Evolutionary conservation across 2,113 vertebrate genomes (phyloP), one percentile per base, ranked within the genome.

Genomic region (Hoplias malabaricus): DNA sequence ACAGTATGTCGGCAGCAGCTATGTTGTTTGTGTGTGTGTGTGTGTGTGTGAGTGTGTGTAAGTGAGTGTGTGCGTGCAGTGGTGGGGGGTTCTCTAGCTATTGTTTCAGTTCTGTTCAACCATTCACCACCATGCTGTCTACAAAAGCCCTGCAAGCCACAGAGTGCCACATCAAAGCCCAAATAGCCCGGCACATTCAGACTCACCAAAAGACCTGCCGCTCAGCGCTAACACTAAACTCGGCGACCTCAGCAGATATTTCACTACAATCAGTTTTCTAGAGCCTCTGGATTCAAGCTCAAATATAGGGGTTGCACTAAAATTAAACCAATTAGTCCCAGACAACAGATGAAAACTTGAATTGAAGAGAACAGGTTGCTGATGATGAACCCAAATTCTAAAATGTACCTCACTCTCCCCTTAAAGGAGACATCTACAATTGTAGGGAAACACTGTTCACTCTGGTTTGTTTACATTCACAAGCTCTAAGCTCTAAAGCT

Each of bases 31-130:
- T 48, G 42, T 23, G 16, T n/a, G 53, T 72, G 70, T 21, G 54
- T 9, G 42, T 19, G 14, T 19, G 40, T 36, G 42, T 43, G 38
- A 66, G 16, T 43, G 48, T 54, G 74, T n/a, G 53, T 72, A 54
- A 29, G 54, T 9, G 42, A 16, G 14, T 19, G 40, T 36, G 42
- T 43, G 38, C 54, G 16, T 43, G 48, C 43, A 69, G 62, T 59
- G 56, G 43, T 40, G 81, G 69, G 43, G 77, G 77, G 43, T 69
- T 69, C 67, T 33, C 5, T 23, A 53, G 42, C 77, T 68, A 79
- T 83, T 83, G 81, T 83, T 80, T 76, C 72, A 57, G 27, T 68
- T 59, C 67, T 83, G 77, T 75, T 83, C 77, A 69, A 34, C 40
- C 36, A 78, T 71, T 79, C 81, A 79, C 29, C 48, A 2, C 77